phyloP scores from a whole-genome alignment of 2,113 vertebrate genomes.

The Urocolius indicus region DNA sequence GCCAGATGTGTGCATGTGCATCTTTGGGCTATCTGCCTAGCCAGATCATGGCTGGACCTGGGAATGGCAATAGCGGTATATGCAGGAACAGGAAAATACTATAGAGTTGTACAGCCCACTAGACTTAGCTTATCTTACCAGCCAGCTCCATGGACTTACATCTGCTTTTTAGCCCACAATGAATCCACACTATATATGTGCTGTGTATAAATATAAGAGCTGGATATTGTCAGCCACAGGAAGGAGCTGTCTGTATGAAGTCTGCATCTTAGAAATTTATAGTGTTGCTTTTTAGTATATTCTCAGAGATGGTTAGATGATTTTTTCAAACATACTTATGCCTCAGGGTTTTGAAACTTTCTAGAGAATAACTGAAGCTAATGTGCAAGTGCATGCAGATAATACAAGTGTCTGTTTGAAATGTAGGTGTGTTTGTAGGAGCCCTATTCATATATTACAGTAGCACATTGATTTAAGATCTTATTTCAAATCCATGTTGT shows the following conservation, averaged over 20 bases:
- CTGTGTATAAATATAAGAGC: neutral
- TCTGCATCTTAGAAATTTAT: neutral
- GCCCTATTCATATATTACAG: neutral
- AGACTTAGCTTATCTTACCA: neutral
- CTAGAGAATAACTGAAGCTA: neutral
- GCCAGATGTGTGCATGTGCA: neutral
- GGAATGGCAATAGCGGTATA: neutral
- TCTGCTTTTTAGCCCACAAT: neutral
- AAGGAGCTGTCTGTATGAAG: neutral
- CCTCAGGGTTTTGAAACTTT: neutral
- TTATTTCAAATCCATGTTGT: neutral
- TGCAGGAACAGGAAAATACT: neutral
- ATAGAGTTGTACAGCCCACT: neutral
- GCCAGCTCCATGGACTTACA: neutral
- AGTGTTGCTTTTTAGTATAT: neutral
- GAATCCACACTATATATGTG: neutral
- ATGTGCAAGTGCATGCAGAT: neutral
- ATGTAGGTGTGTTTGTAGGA: neutral
- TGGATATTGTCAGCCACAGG: neutral
- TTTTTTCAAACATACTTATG: neutral
- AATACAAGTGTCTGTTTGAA: neutral
- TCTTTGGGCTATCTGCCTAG: neutral
- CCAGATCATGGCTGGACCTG: neutral
- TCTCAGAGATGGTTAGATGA: neutral
- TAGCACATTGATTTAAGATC: conserved; percentile 44